Conservation (phyloP, 2,797 vertebrate species). For the Tinamus major region DNA sequence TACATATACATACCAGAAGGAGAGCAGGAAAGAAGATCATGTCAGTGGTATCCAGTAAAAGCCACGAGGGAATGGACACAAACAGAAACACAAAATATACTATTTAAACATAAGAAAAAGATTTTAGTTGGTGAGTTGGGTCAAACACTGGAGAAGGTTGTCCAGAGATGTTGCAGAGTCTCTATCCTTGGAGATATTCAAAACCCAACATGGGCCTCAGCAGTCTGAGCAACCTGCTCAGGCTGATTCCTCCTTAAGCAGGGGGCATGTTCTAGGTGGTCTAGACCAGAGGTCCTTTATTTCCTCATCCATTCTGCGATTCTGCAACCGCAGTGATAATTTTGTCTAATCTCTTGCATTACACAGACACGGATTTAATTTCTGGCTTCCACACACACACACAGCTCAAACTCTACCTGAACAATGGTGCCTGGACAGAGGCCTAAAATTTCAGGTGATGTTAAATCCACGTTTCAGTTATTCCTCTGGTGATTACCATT, state of each 20-base stretch:
- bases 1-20: background rate
- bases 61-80: background rate
- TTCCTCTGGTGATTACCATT: background rate
- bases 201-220: fast-evolving
- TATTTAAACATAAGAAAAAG: background rate
- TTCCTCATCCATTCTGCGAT: background rate
- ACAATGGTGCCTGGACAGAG: fast-evolving
- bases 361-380: background rate
- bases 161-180: background rate
- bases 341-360: background rate
- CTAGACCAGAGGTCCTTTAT: background rate
- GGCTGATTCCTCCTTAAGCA: background rate
- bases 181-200: background rate
- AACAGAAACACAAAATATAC: background rate
- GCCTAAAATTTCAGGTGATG: background rate
- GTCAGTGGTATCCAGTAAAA: background rate
- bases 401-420: background rate
- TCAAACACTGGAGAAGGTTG: background rate
- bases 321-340: background rate
- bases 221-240: background rate
- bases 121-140: fast-evolving
- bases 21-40: background rate
- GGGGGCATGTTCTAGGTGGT: fast-evolving
- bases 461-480: background rate
- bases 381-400: background rate